Base-by-base conservation (phyloP, 2,797 vertebrate species). In the Halcyon badia region DNA sequence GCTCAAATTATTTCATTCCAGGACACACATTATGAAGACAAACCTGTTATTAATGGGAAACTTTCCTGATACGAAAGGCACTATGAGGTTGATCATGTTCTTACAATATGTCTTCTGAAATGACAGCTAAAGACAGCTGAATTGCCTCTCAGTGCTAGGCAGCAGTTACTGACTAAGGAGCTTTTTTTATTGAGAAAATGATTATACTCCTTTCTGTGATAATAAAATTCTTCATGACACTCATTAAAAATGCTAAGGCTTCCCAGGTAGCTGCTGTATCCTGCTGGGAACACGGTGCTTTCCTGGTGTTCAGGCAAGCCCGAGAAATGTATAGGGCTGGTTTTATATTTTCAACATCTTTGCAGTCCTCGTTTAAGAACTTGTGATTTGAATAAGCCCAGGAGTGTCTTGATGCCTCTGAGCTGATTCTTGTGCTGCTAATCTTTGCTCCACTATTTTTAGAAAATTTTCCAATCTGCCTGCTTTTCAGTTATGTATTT, bases 391-490 rank as follows among this genome's bases (percentile, higher is more conserved):
- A 94, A 92, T 80, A 96, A 94, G 68, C 60, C 91, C 75, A 87
- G 87, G 71, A 94, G 60, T 68, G 64, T 73, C 89, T 85, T 95
- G 87, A 87, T 89, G 89, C 69, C 92, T 95, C 84, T 83, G 89
- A 92, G 89, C 86, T 84, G 89, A 93, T 69, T 86, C 90, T 87
- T 87, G 44, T 46, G 69, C 86, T 72, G 94, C 90, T 96, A 93
- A 96, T 95, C 94, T 93, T 93, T 81, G 58, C 89, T 93, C 62
- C 65, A 76, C 95, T 96, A 92, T 92, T 94, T 96, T 97, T 93
- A 92, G 94, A 75, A 75, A 61, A 71, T 93, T 95, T 93, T 90
- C 75, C 62, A 79, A 89, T 87, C 92, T 90, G 86, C 77, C 51
- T 92, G 77, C 86, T 89, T 94, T 95, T 87, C 89, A 52, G 88